Evolutionary conservation across 2,888 invertebrate genomes (phyloP), one percentile per base, ranked within the genome.

Genomic region (Dryococelus australis): DNA sequence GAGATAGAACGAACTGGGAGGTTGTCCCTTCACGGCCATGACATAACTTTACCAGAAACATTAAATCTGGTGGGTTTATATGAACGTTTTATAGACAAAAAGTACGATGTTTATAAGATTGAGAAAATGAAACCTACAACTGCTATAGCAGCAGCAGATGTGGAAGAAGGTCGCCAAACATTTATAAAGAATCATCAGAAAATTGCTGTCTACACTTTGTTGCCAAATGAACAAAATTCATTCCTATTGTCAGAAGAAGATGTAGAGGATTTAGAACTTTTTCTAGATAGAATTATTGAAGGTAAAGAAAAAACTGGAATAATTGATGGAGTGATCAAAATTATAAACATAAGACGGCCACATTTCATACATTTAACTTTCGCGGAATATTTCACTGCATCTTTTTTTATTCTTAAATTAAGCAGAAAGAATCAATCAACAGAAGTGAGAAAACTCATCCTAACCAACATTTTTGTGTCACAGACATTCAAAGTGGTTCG

Each of bases 261-360:
- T 26, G 20, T 28, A 8, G n/a, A 28, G 27, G 1, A 47, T 27
- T n/a, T 43, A 28, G 10, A 65, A 53, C 9, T 16, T 16, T 86
- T 78, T 28, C 28, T 86, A 51, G 47, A 8, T n/a, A 83, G 81
- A 83, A 43, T 81, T n/a, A 43, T 43, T 35, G 53, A 81, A 43
- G 84, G 86, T 3, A 35, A 43, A 43, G 86, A 86, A 43, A 81
- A 83, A 28, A 86, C 81, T n/a, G 86, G 86, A 24, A 86, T 86
- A 43, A 84, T 86, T 83, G 43, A 80, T 35, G 81, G 27, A 26
- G 51, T 86, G 20, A 43, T 83, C 2, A n/a, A 86, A 26, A 24
- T 24, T 6, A 81, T 12, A 47, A 47, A 12, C 47, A 47, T 9
- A 47, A 47, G 6, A 12, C 6, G n/a, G 27, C 47, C 86, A 13